These are phyloP conservation scores for Dioctria linearis DNA, from an alignment of 2,888 invertebrate species.

Conservation along the genomic window DNA sequence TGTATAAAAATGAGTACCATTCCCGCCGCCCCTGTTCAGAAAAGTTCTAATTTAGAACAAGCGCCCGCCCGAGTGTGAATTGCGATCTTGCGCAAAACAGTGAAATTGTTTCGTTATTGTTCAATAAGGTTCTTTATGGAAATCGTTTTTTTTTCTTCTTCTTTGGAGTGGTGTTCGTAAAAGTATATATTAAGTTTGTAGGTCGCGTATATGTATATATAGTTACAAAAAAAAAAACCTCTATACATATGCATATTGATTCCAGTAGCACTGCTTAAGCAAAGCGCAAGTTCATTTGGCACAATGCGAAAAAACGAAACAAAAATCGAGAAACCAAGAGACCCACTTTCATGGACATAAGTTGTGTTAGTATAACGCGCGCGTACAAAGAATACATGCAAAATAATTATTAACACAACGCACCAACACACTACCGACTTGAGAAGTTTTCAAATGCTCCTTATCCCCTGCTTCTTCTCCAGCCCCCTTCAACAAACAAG, in stretches of 20 bases:
- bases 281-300: neutral
- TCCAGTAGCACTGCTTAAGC: neutral
- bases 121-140: neutral
- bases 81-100: constrained; percentile 12
- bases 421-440: neutral
- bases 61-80: neutral
- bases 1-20: neutral
- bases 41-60: constrained; percentile 2
- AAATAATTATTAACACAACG: neutral
- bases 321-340: neutral
- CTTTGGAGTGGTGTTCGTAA: neutral
- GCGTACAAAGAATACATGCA: neutral
- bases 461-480: neutral
- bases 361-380: neutral
- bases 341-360: neutral
- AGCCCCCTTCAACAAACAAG: neutral
- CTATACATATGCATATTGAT: neutral
- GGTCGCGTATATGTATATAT: neutral
- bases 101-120: neutral
- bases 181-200: neutral
- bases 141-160: neutral
- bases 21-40: neutral
- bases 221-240: neutral
- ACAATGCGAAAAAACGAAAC: neutral
- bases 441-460: neutral